phyloP scores from a whole-genome alignment of 2,797 vertebrate species.

The Enteromius mattozi region DNA sequence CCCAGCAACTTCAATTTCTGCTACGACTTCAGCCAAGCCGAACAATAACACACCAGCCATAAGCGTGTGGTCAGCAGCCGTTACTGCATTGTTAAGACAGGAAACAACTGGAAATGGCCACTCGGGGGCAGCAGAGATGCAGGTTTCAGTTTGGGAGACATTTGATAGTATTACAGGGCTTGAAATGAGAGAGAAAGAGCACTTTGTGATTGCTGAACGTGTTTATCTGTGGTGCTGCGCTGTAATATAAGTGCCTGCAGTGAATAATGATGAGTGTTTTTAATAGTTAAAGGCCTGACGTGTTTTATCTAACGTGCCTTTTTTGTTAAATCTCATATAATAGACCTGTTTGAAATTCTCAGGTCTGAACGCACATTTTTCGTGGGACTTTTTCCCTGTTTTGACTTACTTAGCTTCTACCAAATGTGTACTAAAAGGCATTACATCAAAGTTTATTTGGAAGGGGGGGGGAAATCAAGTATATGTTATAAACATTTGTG shows the following conservation, averaged over 20 bases:
- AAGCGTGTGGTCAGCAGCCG: background rate
- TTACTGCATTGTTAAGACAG: background rate
- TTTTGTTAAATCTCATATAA: background rate
- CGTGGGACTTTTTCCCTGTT: background rate
- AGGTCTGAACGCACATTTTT: slow-evolving; percentile 9
- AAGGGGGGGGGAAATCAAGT: background rate
- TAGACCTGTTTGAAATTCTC: background rate
- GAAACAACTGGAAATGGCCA: background rate
- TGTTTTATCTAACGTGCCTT: background rate
- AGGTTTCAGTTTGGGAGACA: slow-evolving; percentile 12
- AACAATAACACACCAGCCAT: slow-evolving; percentile 77
- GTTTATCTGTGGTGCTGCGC: background rate
- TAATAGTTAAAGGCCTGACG: background rate
- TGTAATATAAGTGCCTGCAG: slow-evolving; percentile 10
- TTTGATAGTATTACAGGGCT: slow-evolving; percentile 16
- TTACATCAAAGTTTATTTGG: background rate
- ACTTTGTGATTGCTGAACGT: background rate
- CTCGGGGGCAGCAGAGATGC: background rate
- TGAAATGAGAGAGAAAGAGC: slow-evolving; percentile 5
- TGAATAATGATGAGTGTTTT: background rate
- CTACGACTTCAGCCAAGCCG: slow-evolving; percentile 91
- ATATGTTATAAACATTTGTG: slow-evolving; percentile 9
- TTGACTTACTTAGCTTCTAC: slow-evolving; percentile 20
- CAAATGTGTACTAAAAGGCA: slow-evolving; percentile 12
- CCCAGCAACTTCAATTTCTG: slow-evolving; percentile 97